phyloP scores from a whole-genome alignment of 2,888 invertebrate species.

The Drosophila monieri region DNA sequence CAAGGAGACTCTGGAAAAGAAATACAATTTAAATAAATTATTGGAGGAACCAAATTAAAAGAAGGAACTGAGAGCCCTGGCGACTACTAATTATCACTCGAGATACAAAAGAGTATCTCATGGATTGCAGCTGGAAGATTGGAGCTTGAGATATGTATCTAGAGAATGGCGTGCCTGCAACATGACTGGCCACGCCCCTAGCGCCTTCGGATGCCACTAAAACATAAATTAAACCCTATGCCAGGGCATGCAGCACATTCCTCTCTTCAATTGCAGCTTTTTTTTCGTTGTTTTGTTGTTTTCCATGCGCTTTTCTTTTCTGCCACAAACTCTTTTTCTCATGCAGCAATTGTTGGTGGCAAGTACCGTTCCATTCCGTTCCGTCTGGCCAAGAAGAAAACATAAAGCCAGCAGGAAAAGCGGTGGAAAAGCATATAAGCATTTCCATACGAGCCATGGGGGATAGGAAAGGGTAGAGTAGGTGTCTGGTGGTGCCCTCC shows the following conservation, averaged over 20 bases:
- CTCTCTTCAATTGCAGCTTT: slow-evolving; percentile 35
- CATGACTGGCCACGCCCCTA: slow-evolving; percentile 46
- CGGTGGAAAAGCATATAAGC: slow-evolving; percentile 44
- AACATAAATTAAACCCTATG: slow-evolving; percentile 63
- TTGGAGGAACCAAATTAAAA: slow-evolving; percentile 1
- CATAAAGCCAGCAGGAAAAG: background rate
- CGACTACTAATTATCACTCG: slow-evolving; percentile 38
- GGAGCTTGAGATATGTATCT: slow-evolving; percentile 8
- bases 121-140: slow-evolving; percentile 1
- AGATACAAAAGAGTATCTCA: slow-evolving; percentile 40
- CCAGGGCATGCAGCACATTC: slow-evolving; percentile 40
- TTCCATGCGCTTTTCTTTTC: slow-evolving; percentile 43
- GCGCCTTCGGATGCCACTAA: slow-evolving; percentile 38
- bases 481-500: background rate
- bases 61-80: background rate
- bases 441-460: slow-evolving; percentile 66
- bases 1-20: background rate
- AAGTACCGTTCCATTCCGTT: slow-evolving; percentile 68
- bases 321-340: slow-evolving; percentile 61
- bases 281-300: slow-evolving; percentile 8
- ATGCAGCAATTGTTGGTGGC: slow-evolving; percentile 75
- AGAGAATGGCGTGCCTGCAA: slow-evolving; percentile 34
- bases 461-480: background rate
- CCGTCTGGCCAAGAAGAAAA: slow-evolving; percentile 27
- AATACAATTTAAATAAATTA: slow-evolving; percentile 43